Evolutionary conservation across 2,113 vertebrate genomes (phyloP).

Genomic region (Apodemus speciosus): DNA sequence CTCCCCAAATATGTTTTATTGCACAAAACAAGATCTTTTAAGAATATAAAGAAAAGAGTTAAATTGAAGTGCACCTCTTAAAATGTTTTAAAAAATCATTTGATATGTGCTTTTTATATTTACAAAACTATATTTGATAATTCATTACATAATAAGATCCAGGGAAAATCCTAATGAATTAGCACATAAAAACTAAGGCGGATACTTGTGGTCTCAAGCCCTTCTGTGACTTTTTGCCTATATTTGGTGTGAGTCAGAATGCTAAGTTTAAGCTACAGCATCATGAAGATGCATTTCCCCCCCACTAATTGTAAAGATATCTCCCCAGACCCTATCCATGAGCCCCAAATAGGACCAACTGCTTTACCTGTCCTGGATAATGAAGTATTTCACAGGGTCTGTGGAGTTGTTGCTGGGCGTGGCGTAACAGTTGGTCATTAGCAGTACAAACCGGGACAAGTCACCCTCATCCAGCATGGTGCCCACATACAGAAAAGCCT

Average conservation of each 20-base stretch:
- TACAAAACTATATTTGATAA: not conserved
- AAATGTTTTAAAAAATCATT: not conserved
- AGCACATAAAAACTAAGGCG: not conserved
- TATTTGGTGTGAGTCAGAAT: not conserved
- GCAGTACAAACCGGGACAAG: conserved; percentile 68
- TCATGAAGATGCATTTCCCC: not conserved
- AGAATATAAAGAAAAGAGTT: not conserved
- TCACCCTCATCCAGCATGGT: conserved; percentile 72
- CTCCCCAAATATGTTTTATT: not conserved
- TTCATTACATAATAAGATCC: not conserved
- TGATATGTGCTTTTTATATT: too few species aligned
- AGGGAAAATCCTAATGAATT: not conserved
- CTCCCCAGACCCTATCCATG: not conserved
- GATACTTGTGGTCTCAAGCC: not conserved
- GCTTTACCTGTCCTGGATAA: conserved; percentile 77
- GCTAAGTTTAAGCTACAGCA: not conserved
- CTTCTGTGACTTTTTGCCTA: not conserved
- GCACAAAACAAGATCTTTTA: not conserved
- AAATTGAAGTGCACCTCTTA: not conserved
- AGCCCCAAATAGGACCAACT: not conserved
- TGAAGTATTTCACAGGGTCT: conserved; percentile 78
- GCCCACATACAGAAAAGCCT: conserved; percentile 75
- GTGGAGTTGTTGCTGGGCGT: conserved; percentile 68
- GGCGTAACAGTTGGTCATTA: conserved; percentile 80
- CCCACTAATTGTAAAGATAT: not conserved